Percentiles rank a stretch among this genome's conserved stretches.
phyloP scores from a whole-genome alignment of 2,113 vertebrate species.

The Patagioenas fasciata region DNA sequence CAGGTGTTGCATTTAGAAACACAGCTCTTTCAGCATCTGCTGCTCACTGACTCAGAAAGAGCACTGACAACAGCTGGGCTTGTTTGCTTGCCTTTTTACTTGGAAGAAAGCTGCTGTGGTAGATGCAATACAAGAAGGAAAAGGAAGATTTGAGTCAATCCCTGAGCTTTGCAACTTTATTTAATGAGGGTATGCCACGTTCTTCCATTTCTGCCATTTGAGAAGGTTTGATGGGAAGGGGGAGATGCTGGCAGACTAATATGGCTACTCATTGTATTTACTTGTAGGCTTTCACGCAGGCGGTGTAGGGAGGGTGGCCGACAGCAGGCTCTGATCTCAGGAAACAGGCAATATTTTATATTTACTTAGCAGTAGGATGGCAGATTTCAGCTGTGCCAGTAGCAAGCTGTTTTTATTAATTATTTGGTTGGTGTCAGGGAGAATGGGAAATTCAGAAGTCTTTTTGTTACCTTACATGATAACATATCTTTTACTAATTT shows the following conservation, averaged over 20 bases:
- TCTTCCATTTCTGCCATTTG: background rate
- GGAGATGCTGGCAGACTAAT: background rate
- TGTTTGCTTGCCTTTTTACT: background rate
- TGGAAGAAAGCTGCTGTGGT: background rate
- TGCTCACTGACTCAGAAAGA: background rate
- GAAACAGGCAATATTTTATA: background rate
- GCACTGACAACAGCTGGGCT: background rate
- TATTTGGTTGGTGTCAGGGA: background rate
- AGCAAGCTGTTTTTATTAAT: background rate
- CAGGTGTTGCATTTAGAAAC: background rate
- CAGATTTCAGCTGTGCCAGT: background rate
- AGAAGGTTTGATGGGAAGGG: background rate
- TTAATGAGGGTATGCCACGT: background rate
- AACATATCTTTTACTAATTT: background rate
- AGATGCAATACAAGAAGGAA: background rate
- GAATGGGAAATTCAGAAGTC: background rate
- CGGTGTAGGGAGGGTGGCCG: too few relatives aligned
- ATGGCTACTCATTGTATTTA: background rate
- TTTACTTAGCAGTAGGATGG: background rate
- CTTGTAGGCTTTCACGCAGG: background rate
- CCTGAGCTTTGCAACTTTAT: background rate
- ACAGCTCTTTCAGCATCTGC: background rate
- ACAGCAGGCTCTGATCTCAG: background rate
- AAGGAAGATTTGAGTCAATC: background rate
- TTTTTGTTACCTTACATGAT: background rate